phyloP scores from a whole-genome alignment of 2,797 vertebrate genomes.

The Acanthurus leucopareius region DNA sequence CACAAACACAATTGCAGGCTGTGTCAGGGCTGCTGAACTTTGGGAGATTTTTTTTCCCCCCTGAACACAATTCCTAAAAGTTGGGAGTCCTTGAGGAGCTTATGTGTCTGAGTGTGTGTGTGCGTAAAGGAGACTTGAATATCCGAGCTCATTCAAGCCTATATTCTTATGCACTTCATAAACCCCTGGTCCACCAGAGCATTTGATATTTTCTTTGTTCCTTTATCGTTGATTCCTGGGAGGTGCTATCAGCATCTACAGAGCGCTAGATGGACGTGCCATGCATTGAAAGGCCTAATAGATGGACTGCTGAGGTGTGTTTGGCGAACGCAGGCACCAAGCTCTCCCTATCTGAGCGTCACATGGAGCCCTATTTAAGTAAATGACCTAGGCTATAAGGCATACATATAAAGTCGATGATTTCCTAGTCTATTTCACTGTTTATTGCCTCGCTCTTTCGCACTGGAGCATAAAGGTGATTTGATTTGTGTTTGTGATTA shows the following conservation, averaged over 20 bases:
- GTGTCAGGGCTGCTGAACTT: constrained; percentile 56
- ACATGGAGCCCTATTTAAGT: constrained; percentile 72
- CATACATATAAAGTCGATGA: constrained; percentile 69
- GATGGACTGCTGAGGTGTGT: constrained; percentile 70
- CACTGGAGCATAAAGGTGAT: constrained; percentile 70
- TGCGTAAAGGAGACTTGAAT: constrained; percentile 35
- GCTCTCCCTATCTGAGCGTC: constrained; percentile 61
- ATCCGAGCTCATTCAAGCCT: constrained; percentile 31
- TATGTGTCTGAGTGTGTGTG: constrained; percentile 1
- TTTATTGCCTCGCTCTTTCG: constrained; percentile 66
- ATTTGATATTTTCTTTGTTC: constrained; percentile 81
- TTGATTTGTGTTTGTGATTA: constrained; percentile 79
- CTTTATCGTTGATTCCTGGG: constrained; percentile 77
- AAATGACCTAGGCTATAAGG: constrained; percentile 71
- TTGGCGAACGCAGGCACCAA: constrained; percentile 54
- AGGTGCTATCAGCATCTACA: constrained; percentile 72
- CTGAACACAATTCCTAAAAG: constrained; percentile 59
- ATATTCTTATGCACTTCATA: constrained; percentile 59
- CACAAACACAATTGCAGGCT: constrained; percentile 8
- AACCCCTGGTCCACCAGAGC: constrained; percentile 66
- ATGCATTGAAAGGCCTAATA: constrained; percentile 71
- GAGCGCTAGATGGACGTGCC: constrained; percentile 71
- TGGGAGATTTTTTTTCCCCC: not conserved
- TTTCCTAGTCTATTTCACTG: constrained; percentile 70
- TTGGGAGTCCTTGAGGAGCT: constrained; percentile 53